phyloP scores from a whole-genome alignment of 1,140 invertebrate genomes.

The Aethina tumida region DNA sequence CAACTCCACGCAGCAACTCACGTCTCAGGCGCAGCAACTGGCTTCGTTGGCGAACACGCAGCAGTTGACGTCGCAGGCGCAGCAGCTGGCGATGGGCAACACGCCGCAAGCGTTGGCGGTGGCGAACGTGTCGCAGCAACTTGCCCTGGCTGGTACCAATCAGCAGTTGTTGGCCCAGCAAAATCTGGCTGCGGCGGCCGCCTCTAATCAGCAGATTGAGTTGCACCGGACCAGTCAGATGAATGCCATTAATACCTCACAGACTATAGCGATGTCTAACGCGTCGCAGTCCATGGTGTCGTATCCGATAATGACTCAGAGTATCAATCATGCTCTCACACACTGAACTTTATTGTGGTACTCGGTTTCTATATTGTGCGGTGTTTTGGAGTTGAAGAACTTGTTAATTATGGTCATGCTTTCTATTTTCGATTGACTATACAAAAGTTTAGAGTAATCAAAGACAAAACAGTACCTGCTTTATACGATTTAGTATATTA shows the following conservation, averaged over 20 bases:
- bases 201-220: conserved; percentile 31
- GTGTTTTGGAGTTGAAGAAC: too few relatives aligned
- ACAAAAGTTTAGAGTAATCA: too few relatives aligned
- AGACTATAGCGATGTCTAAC: conserved; percentile 44
- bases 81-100: conserved; percentile 28
- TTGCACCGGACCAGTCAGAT: conserved; percentile 31
- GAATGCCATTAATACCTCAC: conserved; percentile 35
- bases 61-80: conserved; percentile 31
- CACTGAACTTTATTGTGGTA: too few relatives aligned
- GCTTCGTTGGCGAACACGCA: conserved; percentile 28
- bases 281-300: conserved; percentile 53
- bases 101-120: conserved; percentile 26
- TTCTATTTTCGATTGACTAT: too few relatives aligned
- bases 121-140: conserved; percentile 26
- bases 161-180: conserved; percentile 28
- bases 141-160: conserved; percentile 18
- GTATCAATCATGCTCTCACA: conserved; percentile 27
- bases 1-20: conserved; percentile 18
- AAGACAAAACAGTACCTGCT: too few relatives aligned
- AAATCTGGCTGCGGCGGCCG: conserved; percentile 30
- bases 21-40: conserved; percentile 26
- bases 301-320: conserved; percentile 61
- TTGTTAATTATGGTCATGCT: too few relatives aligned
- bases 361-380: too few relatives aligned
- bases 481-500: too few relatives aligned